Percentiles rank a stretch among this genome's conserved stretches.
These are phyloP conservation scores for Melanaphis sacchari DNA, from an alignment of 1,140 invertebrate genomes.

Conservation along the genomic window DNA sequence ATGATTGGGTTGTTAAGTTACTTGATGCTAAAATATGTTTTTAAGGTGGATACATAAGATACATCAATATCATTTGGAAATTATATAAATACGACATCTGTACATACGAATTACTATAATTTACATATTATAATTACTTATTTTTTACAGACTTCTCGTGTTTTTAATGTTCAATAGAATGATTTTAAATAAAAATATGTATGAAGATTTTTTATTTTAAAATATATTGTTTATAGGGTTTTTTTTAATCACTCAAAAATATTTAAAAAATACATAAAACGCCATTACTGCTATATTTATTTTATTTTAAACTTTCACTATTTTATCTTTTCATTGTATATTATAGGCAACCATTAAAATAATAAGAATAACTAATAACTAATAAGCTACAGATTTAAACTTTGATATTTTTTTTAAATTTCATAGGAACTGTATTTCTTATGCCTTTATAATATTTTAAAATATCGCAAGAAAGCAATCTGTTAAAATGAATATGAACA, in stretches of 20 bases:
- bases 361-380: background rate
- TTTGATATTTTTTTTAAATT: background rate
- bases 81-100: background rate
- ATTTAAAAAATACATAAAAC: background rate
- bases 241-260: background rate
- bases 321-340: background rate
- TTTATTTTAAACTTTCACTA: background rate
- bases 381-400: background rate
- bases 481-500: background rate
- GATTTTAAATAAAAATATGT: background rate
- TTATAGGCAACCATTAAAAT: background rate
- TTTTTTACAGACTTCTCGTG: background rate
- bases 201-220: background rate
- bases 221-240: background rate
- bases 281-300: background rate
- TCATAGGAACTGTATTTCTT: background rate
- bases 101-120: background rate
- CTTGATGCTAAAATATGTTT: background rate
- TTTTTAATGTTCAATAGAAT: background rate
- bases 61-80: background rate
- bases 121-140: background rate
- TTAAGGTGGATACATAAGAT: background rate
- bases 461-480: slow-evolving; percentile 17
- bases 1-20: background rate
- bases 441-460: background rate